Evolutionary conservation across 2,113 vertebrate genomes (phyloP).

Genomic region (Bos indicus): DNA sequence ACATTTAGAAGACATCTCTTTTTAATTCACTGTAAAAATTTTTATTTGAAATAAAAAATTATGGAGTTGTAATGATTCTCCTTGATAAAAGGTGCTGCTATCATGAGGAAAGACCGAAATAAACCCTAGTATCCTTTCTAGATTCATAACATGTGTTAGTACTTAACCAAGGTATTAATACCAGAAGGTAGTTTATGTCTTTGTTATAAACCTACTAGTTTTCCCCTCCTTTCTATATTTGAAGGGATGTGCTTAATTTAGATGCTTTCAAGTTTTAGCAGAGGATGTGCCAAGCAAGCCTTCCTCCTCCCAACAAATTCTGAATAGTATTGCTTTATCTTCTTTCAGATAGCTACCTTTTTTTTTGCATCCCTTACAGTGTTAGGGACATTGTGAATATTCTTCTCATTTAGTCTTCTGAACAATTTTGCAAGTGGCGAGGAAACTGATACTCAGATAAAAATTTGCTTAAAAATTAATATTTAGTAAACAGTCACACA

Average conservation of each 20-base stretch:
- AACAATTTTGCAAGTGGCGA: background rate
- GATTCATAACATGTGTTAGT: background rate
- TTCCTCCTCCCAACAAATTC: background rate
- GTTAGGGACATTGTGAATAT: slow-evolving; percentile 7
- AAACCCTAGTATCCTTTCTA: background rate
- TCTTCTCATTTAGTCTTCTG: background rate
- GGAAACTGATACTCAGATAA: background rate
- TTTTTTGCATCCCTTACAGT: background rate
- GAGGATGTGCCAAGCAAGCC: background rate
- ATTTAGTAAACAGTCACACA: background rate
- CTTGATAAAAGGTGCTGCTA: slow-evolving; percentile 9
- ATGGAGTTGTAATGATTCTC: background rate
- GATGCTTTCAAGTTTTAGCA: background rate
- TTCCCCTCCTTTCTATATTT: background rate
- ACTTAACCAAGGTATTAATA: background rate
- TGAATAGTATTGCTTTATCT: background rate
- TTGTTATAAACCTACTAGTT: background rate
- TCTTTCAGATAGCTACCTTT: background rate
- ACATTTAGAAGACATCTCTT: background rate
- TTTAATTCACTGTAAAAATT: background rate
- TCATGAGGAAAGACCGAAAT: background rate
- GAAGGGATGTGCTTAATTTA: background rate
- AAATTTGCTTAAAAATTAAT: background rate
- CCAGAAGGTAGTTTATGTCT: background rate
- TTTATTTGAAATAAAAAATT: slow-evolving; percentile 15